These are phyloP conservation scores for Hoplostethus atlanticus DNA, from an alignment of 2,797 vertebrate genomes.

Conservation along the genomic window DNA sequence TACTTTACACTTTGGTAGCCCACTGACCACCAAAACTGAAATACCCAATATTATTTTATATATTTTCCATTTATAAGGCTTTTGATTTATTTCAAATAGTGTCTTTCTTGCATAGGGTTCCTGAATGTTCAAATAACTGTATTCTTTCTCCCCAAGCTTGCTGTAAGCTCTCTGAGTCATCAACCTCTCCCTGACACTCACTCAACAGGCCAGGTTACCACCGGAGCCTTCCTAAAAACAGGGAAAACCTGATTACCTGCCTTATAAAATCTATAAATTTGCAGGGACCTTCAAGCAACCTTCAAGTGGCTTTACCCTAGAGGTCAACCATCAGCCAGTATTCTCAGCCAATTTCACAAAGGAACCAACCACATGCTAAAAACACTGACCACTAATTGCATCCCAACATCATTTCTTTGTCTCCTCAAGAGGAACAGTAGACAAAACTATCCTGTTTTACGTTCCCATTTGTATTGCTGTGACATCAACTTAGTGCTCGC, in stretches of 20 bases:
- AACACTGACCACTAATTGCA: background rate
- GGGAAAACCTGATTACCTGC: background rate
- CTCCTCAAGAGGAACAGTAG: slow-evolving; percentile 43
- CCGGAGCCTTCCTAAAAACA: background rate
- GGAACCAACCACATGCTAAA: slow-evolving; percentile 2
- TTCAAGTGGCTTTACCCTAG: background rate
- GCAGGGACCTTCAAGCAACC: too few relatives aligned
- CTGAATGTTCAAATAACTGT: slow-evolving; percentile 36
- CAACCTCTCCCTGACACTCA: background rate
- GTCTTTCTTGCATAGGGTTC: slow-evolving; percentile 75
- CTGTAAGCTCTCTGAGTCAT: background rate
- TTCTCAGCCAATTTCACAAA: slow-evolving; percentile 9
- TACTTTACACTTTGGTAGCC: slow-evolving; percentile 25
- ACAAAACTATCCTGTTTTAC: slow-evolving; percentile 15
- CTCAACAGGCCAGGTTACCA: background rate
- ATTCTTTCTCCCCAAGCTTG: background rate
- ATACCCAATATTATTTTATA: slow-evolving; percentile 30
- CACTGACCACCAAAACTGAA: slow-evolving; percentile 34
- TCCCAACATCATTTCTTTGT: background rate
- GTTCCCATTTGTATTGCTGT: slow-evolving; percentile 59
- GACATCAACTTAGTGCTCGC: slow-evolving; percentile 30
- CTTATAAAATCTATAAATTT: background rate
- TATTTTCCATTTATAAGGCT: slow-evolving; percentile 62
- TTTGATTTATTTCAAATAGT: slow-evolving; percentile 40
- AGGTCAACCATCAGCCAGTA: background rate